A percentile compares a stretch with the other conserved stretches of the same genome.
Conservation (phyloP, 2,888 invertebrate genomes). For the Chironomus riparius region DNA sequence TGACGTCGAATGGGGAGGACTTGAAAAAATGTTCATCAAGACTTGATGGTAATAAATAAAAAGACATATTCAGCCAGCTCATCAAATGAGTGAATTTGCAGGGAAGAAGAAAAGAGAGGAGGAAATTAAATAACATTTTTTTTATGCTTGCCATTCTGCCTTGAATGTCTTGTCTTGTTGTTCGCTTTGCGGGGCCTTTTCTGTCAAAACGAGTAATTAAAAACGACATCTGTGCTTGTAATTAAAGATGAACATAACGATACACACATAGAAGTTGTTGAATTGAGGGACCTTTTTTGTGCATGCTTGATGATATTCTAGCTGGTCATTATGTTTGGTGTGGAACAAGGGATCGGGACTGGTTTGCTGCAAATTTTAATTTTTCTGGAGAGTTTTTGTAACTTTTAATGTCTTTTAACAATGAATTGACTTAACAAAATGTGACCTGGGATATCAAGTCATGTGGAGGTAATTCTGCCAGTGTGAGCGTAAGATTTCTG, state of each 20-base stretch:
- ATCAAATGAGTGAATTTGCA: neutral
- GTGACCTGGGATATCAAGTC: no score
- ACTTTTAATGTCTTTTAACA: no score
- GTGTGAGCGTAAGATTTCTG: no score
- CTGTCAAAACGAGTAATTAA: constrained; percentile 13
- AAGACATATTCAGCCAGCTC: neutral
- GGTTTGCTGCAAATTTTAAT: no score
- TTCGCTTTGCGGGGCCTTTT: neutral
- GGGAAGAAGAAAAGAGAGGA: neutral
- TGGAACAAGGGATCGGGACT: no score
- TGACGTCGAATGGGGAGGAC: no score
- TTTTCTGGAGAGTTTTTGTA: no score
- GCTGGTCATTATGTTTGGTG: neutral
- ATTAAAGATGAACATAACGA: neutral
- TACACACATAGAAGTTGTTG: neutral
- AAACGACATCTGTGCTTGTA: constrained; percentile 14
- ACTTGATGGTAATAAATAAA: neutral
- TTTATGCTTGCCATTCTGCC: neutral
- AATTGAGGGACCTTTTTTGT: neutral
- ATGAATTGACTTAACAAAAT: no score
- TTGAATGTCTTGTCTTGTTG: neutral
- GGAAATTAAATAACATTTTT: neutral
- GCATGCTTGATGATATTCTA: neutral
- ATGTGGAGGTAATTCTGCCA: no score
- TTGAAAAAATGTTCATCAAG: neutral